Evolutionary conservation across 2,113 vertebrate genomes (phyloP), one percentile per base, ranked within the genome.

Genomic region (Axis porcinus): DNA sequence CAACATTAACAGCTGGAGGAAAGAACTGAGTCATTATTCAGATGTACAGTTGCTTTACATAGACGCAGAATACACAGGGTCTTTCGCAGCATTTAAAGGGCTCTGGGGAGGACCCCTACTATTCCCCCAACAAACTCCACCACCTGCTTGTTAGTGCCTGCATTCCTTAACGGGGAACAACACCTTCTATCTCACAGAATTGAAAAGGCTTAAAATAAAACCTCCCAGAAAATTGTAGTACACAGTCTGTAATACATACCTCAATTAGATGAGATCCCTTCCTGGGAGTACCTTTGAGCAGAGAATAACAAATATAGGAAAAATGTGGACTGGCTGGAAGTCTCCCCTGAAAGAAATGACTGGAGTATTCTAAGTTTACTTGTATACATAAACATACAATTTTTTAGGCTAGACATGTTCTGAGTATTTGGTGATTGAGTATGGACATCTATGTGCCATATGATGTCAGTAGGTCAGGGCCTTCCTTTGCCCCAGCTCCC

Each of bases 11-110:
- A 97, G 96, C 88, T 97, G 91, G 82, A 97, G 33, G 27, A 58
- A 95, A 95, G 95, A 96, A 92, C 64, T 91, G 89, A 97, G 85
- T 97, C 85, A 97, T 94, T 98, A 97, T 93, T 96, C 81, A 97
- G 62, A 98, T 94, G 47, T 87, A 86, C 60, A 45, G n/a, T 87
- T 95, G 55, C 86, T 91, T 97, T 97, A 87, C 91, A 95, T 58
- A 81, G 76, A 98, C 55, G 7, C 40, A 91, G 88, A 97, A 79
- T 74, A 97, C 85, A 93, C 70, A 70, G 94, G 33, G 27, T 94
- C 50, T 95, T 25, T 74, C 55, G 62, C 43, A 76, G 13, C 45
- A 81, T 97, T 91, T 89, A 96, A 97, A 94, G 85, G 30, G 23
- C 86, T 96, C 86, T 79, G 21, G 91, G 50, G 93, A 97, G 57